Base-by-base conservation (phyloP, 2,113 vertebrate genomes). In the Natator depressus region DNA sequence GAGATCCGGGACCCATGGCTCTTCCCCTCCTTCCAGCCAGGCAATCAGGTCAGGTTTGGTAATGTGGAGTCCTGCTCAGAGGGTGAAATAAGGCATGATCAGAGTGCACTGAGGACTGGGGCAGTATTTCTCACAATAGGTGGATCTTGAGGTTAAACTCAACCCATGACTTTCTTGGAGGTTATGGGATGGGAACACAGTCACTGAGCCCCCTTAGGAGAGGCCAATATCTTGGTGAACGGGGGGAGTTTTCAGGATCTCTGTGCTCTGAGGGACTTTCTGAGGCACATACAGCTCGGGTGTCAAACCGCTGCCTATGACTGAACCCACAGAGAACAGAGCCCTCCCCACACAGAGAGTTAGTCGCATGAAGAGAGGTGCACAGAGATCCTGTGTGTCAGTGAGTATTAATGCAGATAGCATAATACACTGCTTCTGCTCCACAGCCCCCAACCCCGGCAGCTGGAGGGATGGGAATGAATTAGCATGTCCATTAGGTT, bases 11-110 rank as follows among this genome's bases (percentile, higher is more conserved):
- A 80, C 57, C 91, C 91, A 92, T 1, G 81, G 75, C 50, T 92
- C 85, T 57, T 88, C 85, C 49, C 89, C 82, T 80, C 57, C 55
- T 29, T 92, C 91, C 81, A 92, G 84, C 91, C 85, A 84, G 91
- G 91, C 84, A 14, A 92, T 80, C 65, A 88, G 22, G 75, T 92
- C 91, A 38, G 91, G 82, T 54, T 92, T 92, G 57, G 59, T 13
- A 65, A 65, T 29, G 31, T 13, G 31, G 29, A 65, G 59, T 35
- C 59, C 59, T 65, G 31, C 59, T 31, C 25, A 7, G 59, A 14
- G 29, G 25, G 59, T 65, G 29, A 59, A 65, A 65, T 65, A 13
- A 65, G 31, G 59, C 13, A 14, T 65, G 59, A 65, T 6, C 59
- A 35, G 12, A 65, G 12, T 31, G 29, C 29, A 35, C 29, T 65